Evolutionary conservation across 2,888 invertebrate genomes (phyloP).

Genomic region (Heliconius hortense): DNA sequence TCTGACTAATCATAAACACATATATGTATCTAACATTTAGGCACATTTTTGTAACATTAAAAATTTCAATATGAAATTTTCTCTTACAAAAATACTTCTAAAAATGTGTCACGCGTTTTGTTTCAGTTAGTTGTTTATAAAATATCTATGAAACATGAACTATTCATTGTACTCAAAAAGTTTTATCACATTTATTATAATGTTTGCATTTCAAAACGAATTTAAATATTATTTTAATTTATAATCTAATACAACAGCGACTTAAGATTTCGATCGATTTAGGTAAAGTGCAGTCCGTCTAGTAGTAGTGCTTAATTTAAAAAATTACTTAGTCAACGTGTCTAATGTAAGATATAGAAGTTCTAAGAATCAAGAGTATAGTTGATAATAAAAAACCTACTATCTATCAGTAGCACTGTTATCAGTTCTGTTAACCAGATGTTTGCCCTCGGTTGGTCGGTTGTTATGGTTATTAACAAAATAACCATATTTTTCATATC

Average conservation of each 20-base stretch:
- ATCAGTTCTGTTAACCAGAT: constrained; percentile 12
- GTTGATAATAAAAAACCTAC: constrained; percentile 14
- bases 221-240: constrained; percentile 23
- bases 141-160: constrained; percentile 1
- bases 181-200: constrained; percentile 40
- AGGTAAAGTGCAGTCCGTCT: constrained; percentile 28
- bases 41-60: constrained; percentile 22
- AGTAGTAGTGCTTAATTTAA: constrained; percentile 24
- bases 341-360: neutral
- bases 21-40: constrained; percentile 2
- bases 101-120: neutral
- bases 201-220: constrained; percentile 38
- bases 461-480: neutral
- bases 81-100: constrained; percentile 23
- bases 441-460: neutral
- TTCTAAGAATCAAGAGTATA: constrained; percentile 18
- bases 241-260: constrained; percentile 41
- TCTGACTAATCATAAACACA: neutral
- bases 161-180: constrained; percentile 30
- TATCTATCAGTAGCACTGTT: constrained; percentile 4
- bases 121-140: neutral
- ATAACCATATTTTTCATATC: neutral
- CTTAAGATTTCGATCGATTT: constrained; percentile 25
- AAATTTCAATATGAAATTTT: constrained; percentile 26
- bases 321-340: constrained; percentile 9